A percentile compares a stretch with the other conserved stretches of the same genome.
phyloP scores from a whole-genome alignment of 2,113 vertebrate genomes.

The Xiphorhynchus elegans region DNA sequence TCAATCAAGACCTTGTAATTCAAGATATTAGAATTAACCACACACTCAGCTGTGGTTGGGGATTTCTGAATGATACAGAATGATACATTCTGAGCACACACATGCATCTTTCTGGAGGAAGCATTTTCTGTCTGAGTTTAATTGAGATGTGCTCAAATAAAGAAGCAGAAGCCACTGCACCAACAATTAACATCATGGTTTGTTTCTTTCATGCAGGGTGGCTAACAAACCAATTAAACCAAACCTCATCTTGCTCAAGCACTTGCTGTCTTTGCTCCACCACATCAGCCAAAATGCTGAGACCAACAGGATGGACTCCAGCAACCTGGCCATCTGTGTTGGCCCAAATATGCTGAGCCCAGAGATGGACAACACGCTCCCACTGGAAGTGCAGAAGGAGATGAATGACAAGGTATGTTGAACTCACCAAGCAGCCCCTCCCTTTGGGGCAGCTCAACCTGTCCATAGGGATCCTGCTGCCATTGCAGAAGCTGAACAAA shows the following conservation, averaged over 20 bases:
- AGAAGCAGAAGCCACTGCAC: background rate
- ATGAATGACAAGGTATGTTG: slow-evolving; percentile 76
- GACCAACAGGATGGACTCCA: slow-evolving; percentile 87
- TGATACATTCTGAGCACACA: background rate
- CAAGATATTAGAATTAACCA: background rate
- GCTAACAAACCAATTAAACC: slow-evolving; percentile 77
- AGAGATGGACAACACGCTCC: slow-evolving; percentile 25
- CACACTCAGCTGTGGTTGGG: background rate
- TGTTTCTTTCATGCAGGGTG: slow-evolving; percentile 72
- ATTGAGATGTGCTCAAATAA: background rate
- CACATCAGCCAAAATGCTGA: slow-evolving; percentile 80
- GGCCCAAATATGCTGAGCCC: slow-evolving; percentile 87
- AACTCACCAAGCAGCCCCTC: background rate
- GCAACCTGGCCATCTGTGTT: slow-evolving; percentile 90
- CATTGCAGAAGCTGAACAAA: background rate
- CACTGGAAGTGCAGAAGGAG: slow-evolving; percentile 79
- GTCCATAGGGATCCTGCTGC: background rate
- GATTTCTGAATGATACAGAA: slow-evolving; percentile 55
- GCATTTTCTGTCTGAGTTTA: background rate
- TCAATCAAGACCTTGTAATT: background rate
- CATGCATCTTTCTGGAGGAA: slow-evolving; percentile 51
- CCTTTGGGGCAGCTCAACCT: background rate
- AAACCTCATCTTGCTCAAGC: slow-evolving; percentile 72
- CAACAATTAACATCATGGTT: background rate
- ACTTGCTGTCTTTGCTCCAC: slow-evolving; percentile 82